Base-by-base conservation (phyloP, 1,140 invertebrate genomes). In the Pseudomyrmex pallidus region DNA sequence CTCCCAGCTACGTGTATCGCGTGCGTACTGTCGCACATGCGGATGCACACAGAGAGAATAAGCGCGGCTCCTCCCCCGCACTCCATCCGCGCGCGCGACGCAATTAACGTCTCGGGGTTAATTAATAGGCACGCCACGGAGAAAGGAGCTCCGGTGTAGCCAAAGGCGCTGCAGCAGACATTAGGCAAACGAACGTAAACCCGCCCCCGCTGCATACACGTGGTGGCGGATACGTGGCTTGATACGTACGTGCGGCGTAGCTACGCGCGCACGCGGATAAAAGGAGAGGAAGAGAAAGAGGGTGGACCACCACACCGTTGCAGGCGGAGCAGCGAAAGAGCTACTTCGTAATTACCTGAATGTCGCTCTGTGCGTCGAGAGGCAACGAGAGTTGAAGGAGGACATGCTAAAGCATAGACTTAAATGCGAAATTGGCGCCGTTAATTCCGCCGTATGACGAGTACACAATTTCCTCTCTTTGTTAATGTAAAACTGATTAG, bases 61-160 rank as follows among this genome's bases (percentile, higher is more conserved):
- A 54, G 67, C 76, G 66, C 7, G 10, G 20, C 13, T 77, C 17
- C 35, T 48, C 64, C 54, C 15, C 17, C 66, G 64, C 64, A 62
- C 12, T 52, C 59, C 63, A 44, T 35, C 50, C 70, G 67, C 78
- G 74, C 83, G 77, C 67, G 68, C 86, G 86, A 89, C 82, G 86
- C 89, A 90, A 90, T 90, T 90, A 90, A 90, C 89, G 84, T 88
- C 85, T 89, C 82, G 64, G 54, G 73, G 84, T 89, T 89, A 88
- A 89, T 89, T 89, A 89, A 89, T 89, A 88, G 84, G 82, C 87
- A 73, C 72, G 70, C 74, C 74, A 82, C 84, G 85, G 87, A 88
- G 87, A 88, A 88, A 86, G 76, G 88, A 88, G 84, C 48, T 17
- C 66, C 56, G 52, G 17, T 57, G 56, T 77, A 74, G 80, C 87